Conservation (phyloP, 2,888 invertebrate species). For the Thalpophila matura region DNA sequence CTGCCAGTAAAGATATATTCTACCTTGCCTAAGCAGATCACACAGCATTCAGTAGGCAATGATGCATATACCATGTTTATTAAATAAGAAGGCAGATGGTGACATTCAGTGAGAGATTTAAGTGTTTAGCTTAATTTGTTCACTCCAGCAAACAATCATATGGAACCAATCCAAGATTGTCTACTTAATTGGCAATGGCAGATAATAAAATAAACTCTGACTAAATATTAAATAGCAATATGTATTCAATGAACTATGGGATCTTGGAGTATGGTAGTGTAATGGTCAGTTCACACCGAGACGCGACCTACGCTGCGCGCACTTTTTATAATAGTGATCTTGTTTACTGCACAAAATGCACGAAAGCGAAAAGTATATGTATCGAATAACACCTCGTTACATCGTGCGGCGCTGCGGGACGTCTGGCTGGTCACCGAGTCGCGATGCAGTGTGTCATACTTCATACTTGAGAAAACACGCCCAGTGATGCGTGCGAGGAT, state of each 20-base stretch:
- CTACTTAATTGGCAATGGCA: neutral
- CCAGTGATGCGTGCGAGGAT: no score
- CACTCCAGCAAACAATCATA: slow-evolving; percentile 12
- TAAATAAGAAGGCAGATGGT: slow-evolving; percentile 60
- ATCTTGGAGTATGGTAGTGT: neutral
- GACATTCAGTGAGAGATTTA: neutral
- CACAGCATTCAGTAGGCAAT: slow-evolving; percentile 91
- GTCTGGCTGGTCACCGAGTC: no score
- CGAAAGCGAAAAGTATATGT: no score
- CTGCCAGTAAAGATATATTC: slow-evolving; percentile 98
- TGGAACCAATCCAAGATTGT: no score
- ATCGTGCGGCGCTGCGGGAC: no score
- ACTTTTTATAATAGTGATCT: no score
- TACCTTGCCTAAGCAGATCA: slow-evolving; percentile 95
- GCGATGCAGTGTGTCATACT: no score
- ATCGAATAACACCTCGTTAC: no score
- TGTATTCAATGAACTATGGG: neutral
- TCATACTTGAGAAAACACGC: no score
- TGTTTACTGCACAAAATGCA: no score
- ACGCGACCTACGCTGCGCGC: no score
- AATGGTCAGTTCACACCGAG: no score
- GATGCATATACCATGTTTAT: slow-evolving; percentile 85
- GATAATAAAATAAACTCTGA: neutral
- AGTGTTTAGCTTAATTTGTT: neutral
- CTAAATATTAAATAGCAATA: neutral